Conservation (phyloP, 1,140 invertebrate species). For the Spodoptera frugiperda region DNA sequence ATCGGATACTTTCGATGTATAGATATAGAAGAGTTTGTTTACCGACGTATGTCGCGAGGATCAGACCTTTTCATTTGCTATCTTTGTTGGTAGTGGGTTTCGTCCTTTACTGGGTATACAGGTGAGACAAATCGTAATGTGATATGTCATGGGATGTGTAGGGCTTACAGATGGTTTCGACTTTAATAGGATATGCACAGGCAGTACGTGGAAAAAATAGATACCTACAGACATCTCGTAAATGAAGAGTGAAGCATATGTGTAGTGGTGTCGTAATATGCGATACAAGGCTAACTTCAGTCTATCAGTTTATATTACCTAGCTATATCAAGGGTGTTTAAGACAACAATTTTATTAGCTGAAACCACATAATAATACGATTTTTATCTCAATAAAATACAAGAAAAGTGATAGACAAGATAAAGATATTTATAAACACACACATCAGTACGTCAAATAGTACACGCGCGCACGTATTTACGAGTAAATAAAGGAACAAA, state of each 20-base stretch:
- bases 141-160: neutral
- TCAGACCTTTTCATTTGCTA: neutral
- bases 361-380: neutral
- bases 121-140: neutral
- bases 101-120: neutral
- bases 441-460: neutral
- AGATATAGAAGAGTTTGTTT: constrained; percentile 1
- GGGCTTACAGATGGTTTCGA: no score
- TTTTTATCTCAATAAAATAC: no score
- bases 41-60: neutral
- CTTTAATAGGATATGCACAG: no score
- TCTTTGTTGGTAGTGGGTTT: neutral
- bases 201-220: no score
- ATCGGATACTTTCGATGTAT: constrained; percentile 14
- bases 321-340: no score
- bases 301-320: no score
- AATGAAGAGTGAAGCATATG: no score
- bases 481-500: neutral
- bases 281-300: no score
- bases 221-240: no score
- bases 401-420: neutral
- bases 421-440: neutral
- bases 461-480: neutral
- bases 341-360: no score
- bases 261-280: no score